These are phyloP conservation scores for Radopholus similis DNA, from an alignment of 1,140 invertebrate genomes.

Conservation along the genomic window DNA sequence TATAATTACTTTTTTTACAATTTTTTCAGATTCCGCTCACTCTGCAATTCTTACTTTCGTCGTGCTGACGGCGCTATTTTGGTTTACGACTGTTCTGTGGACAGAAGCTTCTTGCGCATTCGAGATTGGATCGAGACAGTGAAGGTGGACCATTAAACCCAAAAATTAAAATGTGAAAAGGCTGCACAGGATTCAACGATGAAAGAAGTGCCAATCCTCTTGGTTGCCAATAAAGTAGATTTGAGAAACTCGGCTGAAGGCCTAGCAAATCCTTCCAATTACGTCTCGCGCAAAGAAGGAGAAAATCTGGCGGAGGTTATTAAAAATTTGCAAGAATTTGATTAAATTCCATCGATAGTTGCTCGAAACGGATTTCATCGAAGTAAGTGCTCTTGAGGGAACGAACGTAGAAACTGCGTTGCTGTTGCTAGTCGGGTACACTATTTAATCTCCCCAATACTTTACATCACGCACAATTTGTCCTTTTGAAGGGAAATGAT, in stretches of 20 bases:
- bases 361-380: conserved; percentile 44
- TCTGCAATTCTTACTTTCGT: conserved; percentile 57
- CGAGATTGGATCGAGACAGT: conserved; percentile 57
- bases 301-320: conserved; percentile 43
- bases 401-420: conserved; percentile 47
- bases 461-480: conserved; percentile 8
- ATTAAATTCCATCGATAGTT: conserved; percentile 14
- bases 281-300: conserved; percentile 43
- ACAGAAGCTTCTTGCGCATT: conserved; percentile 45
- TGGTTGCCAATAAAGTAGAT: conserved; percentile 47
- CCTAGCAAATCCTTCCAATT: conserved; percentile 14
- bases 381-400: conserved; percentile 47
- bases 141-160: conserved; percentile 27
- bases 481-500: conserved; percentile 43
- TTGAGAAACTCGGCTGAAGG: conserved; percentile 19
- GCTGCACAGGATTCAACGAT: conserved; percentile 38
- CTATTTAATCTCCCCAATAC: background rate
- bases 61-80: conserved; percentile 54
- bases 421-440: conserved; percentile 43
- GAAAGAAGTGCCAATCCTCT: conserved; percentile 42
- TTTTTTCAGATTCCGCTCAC: conserved; percentile 54
- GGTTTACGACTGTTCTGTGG: conserved; percentile 52
- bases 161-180: background rate
- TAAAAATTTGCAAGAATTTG: background rate
- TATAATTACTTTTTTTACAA: conserved; percentile 8